phyloP scores from a whole-genome alignment of 1,140 invertebrate genomes.

The Ceratina australensis region DNA sequence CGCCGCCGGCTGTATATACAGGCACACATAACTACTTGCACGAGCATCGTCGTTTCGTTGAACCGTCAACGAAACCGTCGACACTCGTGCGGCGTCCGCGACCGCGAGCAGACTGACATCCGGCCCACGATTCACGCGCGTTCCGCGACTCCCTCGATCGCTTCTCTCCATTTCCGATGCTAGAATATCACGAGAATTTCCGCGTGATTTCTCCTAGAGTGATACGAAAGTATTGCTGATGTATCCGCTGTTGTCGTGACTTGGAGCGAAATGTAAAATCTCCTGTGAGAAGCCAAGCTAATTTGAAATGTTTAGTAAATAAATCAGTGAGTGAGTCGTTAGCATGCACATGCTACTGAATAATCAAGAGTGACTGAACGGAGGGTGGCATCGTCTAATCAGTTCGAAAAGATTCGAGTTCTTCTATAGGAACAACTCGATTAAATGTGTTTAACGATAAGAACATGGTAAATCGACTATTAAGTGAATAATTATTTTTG shows the following conservation, averaged over 20 bases:
- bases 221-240: too few species aligned
- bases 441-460: neutral
- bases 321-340: too few species aligned
- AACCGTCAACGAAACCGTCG: slow-evolving; percentile 33
- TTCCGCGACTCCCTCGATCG: neutral
- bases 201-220: neutral
- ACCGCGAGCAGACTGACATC: slow-evolving; percentile 20
- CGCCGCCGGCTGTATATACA: slow-evolving; percentile 19
- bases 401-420: neutral
- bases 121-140: neutral
- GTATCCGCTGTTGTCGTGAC: too few species aligned
- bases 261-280: neutral
- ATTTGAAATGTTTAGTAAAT: too few species aligned
- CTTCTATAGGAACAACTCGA: neutral
- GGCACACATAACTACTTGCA: slow-evolving; percentile 3
- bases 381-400: neutral
- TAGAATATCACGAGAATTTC: neutral
- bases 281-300: neutral
- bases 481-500: neutral
- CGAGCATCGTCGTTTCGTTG: slow-evolving; percentile 41
- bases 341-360: too few species aligned
- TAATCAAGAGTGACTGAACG: neutral
- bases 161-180: neutral
- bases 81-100: slow-evolving; percentile 57
- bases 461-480: neutral